phyloP scores from a whole-genome alignment of 2,113 vertebrate genomes.

The Pantherophis guttatus region DNA sequence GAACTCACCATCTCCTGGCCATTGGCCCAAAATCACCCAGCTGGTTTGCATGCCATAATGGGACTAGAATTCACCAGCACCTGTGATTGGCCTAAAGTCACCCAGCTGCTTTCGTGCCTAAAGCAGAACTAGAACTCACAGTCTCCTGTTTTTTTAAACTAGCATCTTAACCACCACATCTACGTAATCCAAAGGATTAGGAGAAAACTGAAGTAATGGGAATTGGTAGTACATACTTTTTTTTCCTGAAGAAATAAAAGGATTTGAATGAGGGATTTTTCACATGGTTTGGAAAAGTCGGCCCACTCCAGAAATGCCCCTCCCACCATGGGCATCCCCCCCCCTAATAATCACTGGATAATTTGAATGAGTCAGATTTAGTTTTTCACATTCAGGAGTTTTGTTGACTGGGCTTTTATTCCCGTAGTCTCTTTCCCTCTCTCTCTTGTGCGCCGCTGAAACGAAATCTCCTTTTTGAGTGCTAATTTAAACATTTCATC shows the following conservation, averaged over 20 bases:
- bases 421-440: neutral
- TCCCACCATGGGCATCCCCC: no score
- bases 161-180: no score
- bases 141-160: no score
- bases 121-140: no score
- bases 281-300: neutral
- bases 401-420: conserved; percentile 53
- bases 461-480: conserved; percentile 4
- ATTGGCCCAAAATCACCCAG: no score
- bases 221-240: neutral
- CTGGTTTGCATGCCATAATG: accelerated
- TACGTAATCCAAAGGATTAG: neutral
- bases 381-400: conserved; percentile 36
- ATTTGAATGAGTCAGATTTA: conserved; percentile 56
- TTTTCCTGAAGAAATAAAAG: neutral
- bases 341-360: conserved; percentile 21
- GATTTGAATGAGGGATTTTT: neutral
- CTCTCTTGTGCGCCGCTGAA: neutral
- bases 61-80: no score
- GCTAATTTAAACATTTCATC: conserved; percentile 35
- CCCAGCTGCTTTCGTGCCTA: no score
- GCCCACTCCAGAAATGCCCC: neutral
- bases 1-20: no score
- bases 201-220: neutral
- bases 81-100: no score